phyloP scores from a whole-genome alignment of 1,140 invertebrate genomes.

The Eufriesea mexicana region DNA sequence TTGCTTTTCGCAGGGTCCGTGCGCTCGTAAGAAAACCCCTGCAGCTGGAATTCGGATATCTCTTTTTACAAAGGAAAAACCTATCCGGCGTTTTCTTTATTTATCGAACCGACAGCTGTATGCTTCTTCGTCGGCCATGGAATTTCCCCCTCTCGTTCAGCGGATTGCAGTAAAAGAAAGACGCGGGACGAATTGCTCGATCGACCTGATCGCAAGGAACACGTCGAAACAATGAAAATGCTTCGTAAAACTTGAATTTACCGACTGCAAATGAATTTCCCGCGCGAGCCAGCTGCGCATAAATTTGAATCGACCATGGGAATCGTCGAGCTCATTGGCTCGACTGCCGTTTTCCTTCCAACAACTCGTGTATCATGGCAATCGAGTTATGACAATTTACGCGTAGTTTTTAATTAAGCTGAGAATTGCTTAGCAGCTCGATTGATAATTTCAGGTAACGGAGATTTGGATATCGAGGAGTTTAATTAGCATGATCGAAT shows the following conservation, averaged over 20 bases:
- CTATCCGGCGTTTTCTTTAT: slow-evolving; percentile 19
- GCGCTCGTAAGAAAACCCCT: neutral
- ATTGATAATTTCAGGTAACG: too few relatives aligned
- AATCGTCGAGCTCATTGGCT: too few relatives aligned
- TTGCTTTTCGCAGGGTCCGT: neutral
- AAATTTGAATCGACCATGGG: neutral
- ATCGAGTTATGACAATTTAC: neutral
- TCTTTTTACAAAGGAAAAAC: neutral
- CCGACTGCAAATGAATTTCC: neutral
- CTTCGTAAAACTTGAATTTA: slow-evolving; percentile 4
- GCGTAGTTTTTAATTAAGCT: neutral
- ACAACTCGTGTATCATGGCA: too few relatives aligned
- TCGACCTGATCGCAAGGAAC: neutral
- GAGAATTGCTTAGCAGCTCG: neutral
- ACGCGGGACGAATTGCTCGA: slow-evolving; percentile 5
- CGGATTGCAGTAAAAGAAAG: neutral
- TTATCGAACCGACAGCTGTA: neutral
- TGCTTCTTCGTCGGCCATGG: neutral
- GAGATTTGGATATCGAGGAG: too few relatives aligned
- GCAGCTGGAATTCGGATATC: neutral
- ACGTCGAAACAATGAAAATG: neutral
- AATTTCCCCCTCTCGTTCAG: slow-evolving; percentile 8
- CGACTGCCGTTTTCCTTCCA: neutral
- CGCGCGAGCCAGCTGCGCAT: neutral
- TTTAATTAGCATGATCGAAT: too few relatives aligned